Evolutionary conservation across 1,140 invertebrate species (phyloP), one percentile per base, ranked within the genome.

Genomic region (Zaprionus gabonicus): DNA sequence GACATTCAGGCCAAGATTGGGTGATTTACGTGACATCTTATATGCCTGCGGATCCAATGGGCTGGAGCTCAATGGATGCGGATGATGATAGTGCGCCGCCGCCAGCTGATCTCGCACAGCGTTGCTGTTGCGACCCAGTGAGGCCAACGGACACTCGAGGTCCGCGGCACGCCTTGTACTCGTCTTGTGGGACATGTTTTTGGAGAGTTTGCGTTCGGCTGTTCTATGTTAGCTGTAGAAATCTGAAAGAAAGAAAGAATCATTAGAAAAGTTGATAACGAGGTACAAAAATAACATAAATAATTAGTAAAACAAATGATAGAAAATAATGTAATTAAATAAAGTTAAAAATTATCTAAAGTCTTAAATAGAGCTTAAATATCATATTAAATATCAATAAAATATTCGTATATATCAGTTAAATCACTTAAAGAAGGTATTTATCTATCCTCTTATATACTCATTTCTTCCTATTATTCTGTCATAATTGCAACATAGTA

Each of bases 81-180:
- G 85, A 70, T 93, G 93, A 65, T 93, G 93, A 53, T 93, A 88
- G 59, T 91, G 83, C n/a, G 80, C 72, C 23, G 76, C 71, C 41
- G 79, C 78, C 23, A 87, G 51, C 25, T 87, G 85, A 65, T 93
- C 92, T 17, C 92, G 70, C 31, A 92, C 91, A 4, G 92, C 92
- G 56, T 93, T 94, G 68, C 93, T 94, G 46, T 93, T 93, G 41
- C 94, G 92, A 10, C 95, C 95, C 67, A 95, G 85, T 44, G 94
- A 94, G 20, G 95, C 94, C 70, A 95, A 83, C 57, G 95, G 95
- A 80, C 95, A 95, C 68, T 94, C 94, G 76, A 90, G 73, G 38
- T 85, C 88, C 49, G 78, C 78, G 34, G 84, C 65, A 90, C 93
- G 79, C 23, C 90, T 80, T 28, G 75, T 77, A 65, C 80, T 78